These are phyloP conservation scores for Lucilia sericata DNA, from an alignment of 1,140 invertebrate species.

Conservation along the genomic window DNA sequence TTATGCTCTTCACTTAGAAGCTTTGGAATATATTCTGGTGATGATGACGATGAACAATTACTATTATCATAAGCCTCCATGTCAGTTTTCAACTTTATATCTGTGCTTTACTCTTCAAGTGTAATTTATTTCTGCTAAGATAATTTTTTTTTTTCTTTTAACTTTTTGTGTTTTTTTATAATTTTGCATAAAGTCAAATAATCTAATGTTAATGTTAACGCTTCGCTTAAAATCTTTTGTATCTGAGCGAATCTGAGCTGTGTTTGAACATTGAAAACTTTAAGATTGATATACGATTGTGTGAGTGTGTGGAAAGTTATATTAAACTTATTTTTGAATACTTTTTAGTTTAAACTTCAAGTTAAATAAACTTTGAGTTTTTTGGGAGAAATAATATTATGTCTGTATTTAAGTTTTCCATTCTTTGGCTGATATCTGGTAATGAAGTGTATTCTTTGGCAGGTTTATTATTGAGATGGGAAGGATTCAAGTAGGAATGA, in stretches of 20 bases:
- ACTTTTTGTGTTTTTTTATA: background rate
- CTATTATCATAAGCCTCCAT: background rate
- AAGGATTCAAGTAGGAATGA: too few relatives aligned
- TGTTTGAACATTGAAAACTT: slow-evolving; percentile 8
- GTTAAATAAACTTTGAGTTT: slow-evolving; percentile 24
- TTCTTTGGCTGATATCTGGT: slow-evolving; percentile 4
- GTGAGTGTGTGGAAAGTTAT: too few relatives aligned
- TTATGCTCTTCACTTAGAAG: background rate
- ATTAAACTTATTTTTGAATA: background rate
- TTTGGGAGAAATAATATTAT: background rate
- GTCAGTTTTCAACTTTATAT: background rate
- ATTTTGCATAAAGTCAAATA: slow-evolving; percentile 11
- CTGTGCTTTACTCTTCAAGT: background rate
- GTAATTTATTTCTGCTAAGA: background rate
- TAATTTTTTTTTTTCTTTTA: background rate
- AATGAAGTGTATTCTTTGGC: background rate
- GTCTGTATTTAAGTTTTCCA: background rate
- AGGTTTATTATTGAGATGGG: background rate
- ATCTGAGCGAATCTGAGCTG: background rate
- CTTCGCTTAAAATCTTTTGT: background rate
- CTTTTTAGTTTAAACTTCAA: slow-evolving; percentile 19
- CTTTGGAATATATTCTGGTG: background rate
- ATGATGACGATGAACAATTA: background rate
- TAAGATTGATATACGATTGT: background rate
- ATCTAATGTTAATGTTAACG: slow-evolving; percentile 1